Evolutionary conservation across 2,888 invertebrate genomes (phyloP).

Genomic region (Actias luna): DNA sequence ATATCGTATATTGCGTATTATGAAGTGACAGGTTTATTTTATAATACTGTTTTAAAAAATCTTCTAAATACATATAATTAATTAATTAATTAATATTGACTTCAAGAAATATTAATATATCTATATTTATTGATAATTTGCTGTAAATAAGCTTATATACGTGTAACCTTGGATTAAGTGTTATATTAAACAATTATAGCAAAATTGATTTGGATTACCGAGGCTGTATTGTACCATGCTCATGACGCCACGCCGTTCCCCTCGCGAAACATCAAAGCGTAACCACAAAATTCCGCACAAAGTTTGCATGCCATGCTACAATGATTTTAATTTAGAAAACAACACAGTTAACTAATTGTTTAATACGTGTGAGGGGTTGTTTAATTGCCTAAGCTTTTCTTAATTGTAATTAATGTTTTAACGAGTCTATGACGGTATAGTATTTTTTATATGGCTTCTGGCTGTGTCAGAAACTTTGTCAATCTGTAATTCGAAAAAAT

Average conservation of each 20-base stretch:
- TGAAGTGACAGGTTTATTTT: too few species aligned
- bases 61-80: too few species aligned
- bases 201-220: slow-evolving; percentile 28
- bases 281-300: slow-evolving; percentile 40
- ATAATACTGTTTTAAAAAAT: too few species aligned
- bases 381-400: too few species aligned
- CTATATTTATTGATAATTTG: neutral
- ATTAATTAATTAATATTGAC: too few species aligned
- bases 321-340: slow-evolving; percentile 35
- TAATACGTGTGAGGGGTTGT: neutral
- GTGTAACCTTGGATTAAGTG: slow-evolving; percentile 23
- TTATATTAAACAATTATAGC: slow-evolving; percentile 37
- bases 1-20: too few species aligned
- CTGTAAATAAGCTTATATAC: neutral
- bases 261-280: slow-evolving; percentile 34
- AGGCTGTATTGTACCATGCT: neutral
- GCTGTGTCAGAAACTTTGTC: too few species aligned
- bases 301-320: slow-evolving; percentile 34
- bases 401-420: too few species aligned
- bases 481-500: too few species aligned
- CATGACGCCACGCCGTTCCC: slow-evolving; percentile 15
- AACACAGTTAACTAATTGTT: neutral
- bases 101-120: too few species aligned
- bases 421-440: too few species aligned
- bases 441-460: too few species aligned